Conservation (phyloP, 2,113 vertebrate species). For the Barnardius zonarius region DNA sequence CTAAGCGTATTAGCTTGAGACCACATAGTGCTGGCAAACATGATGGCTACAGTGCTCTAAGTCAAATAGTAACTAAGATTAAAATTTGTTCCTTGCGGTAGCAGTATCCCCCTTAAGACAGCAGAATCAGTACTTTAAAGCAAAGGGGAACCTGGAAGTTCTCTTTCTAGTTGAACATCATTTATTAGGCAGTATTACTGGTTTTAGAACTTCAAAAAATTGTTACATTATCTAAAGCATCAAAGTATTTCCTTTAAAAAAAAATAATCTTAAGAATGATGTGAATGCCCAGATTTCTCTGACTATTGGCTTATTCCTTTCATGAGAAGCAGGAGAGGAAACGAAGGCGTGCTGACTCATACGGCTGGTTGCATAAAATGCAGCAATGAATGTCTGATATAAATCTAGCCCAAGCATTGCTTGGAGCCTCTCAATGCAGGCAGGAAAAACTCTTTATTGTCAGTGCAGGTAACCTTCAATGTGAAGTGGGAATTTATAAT, state of each 20-base stretch:
- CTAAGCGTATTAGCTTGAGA: neutral
- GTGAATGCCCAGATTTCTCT: neutral
- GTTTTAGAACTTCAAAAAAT: neutral
- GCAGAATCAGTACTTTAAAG: neutral
- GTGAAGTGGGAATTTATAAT: no score
- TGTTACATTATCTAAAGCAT: neutral
- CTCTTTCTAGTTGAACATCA: neutral
- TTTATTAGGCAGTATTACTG: neutral
- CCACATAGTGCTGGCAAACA: neutral
- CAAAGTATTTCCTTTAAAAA: neutral
- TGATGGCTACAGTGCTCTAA: neutral
- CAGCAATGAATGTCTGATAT: neutral
- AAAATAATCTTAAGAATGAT: neutral
- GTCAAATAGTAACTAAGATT: neutral
- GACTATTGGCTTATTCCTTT: neutral
- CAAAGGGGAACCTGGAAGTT: neutral
- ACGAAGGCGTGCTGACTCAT: neutral
- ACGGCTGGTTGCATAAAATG: neutral
- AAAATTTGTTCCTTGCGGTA: neutral
- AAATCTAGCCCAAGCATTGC: neutral
- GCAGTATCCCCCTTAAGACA: neutral
- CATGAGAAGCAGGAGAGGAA: neutral
- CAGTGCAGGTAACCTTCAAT: neutral
- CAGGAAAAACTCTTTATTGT: neutral
- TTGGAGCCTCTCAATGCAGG: neutral